These are phyloP conservation scores for Xiphydria camelus DNA, from an alignment of 2,888 invertebrate species.

Conservation along the genomic window DNA sequence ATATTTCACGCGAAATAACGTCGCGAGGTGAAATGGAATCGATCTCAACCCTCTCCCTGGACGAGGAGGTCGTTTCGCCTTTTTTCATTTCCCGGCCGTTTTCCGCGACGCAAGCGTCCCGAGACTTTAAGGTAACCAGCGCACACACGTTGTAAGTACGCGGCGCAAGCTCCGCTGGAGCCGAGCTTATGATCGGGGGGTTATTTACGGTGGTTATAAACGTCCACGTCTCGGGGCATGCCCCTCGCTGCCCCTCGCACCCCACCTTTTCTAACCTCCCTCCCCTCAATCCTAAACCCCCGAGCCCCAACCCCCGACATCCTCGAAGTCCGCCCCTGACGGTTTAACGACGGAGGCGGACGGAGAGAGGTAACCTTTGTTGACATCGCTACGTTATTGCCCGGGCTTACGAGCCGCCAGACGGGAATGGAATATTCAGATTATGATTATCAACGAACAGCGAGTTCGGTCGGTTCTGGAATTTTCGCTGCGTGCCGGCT, in stretches of 20 bases:
- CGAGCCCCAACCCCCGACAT: neutral
- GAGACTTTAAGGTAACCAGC: too few relatives aligned
- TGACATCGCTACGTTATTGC: constrained; percentile 41
- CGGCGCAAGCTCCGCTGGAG: constrained; percentile 3
- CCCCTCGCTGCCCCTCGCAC: too few relatives aligned
- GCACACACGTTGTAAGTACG: too few relatives aligned
- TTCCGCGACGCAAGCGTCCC: too few relatives aligned
- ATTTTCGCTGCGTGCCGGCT: constrained; percentile 17
- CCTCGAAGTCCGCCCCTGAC: constrained; percentile 15
- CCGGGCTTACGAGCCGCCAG: constrained; percentile 31
- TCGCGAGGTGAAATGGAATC: too few relatives aligned
- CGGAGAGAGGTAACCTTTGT: constrained; percentile 36
- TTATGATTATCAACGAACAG: constrained; percentile 19
- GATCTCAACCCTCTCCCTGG: too few relatives aligned
- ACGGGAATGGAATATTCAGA: constrained; percentile 28
- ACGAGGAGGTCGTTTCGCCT: too few relatives aligned
- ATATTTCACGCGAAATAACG: too few relatives aligned
- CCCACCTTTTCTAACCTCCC: constrained; percentile 12
- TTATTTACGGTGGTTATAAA: constrained; percentile 53
- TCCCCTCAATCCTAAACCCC: constrained; percentile 5
- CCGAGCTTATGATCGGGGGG: constrained; percentile 34
- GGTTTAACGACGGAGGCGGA: constrained; percentile 45
- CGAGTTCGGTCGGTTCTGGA: constrained; percentile 15
- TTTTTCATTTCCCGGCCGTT: too few relatives aligned
- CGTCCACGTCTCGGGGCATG: constrained; percentile 31